Conservation (phyloP, 1,140 invertebrate species). For the Trichonephila clavipes region DNA sequence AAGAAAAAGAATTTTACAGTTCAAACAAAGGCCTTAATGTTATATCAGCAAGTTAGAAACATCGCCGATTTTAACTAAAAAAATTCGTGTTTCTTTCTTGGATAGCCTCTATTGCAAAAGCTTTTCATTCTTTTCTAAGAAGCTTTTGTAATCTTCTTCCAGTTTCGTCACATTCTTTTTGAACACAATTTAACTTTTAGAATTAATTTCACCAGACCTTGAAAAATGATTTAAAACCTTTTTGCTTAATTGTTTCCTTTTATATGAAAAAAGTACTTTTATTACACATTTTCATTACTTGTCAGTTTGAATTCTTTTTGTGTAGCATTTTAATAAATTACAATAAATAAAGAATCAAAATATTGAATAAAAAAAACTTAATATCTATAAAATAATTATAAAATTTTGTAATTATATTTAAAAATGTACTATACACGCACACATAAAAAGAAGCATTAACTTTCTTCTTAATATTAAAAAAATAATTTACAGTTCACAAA, state of each 20-base stretch:
- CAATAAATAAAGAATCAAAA: background rate
- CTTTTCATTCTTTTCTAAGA: background rate
- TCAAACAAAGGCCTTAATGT: background rate
- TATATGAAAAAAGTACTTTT: background rate
- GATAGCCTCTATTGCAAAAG: background rate
- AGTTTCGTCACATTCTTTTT: background rate
- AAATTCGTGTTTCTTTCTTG: background rate
- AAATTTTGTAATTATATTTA: too few relatives aligned
- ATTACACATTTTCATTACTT: background rate
- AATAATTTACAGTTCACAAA: too few relatives aligned
- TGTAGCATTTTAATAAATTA: background rate
- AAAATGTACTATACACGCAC: too few relatives aligned
- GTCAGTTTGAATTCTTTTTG: background rate
- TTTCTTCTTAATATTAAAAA: too few relatives aligned
- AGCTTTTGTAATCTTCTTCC: background rate
- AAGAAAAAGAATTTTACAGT: background rate
- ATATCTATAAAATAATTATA: too few relatives aligned
- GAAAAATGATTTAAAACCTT: slow-evolving; percentile 38
- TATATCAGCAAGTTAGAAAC: background rate
- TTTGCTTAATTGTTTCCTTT: background rate
- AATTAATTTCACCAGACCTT: background rate
- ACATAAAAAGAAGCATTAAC: too few relatives aligned
- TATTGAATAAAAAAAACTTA: background rate
- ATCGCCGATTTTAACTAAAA: background rate
- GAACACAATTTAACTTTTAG: background rate